Evolutionary conservation across 2,888 invertebrate species (phyloP), one percentile per base, ranked within the genome.

Genomic region (Anoplius nigerrimus): DNA sequence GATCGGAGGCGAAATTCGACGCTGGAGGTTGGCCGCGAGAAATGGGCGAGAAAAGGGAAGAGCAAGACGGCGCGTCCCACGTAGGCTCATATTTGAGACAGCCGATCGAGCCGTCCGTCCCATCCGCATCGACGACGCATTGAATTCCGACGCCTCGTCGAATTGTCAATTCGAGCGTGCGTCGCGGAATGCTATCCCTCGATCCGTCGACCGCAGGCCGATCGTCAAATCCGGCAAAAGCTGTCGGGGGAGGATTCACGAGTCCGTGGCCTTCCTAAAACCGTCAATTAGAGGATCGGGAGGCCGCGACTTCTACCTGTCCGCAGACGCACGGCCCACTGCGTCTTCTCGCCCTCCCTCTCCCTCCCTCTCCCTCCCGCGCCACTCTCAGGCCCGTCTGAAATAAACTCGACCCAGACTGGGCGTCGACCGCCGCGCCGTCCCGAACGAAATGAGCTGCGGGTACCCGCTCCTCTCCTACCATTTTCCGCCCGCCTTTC

Each of bases 391-490:
- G 48, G 72, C 76, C 63, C 66, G 74, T 79, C 73, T 74, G 79
- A 79, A 79, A 79, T 79, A 79, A 55, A 75, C 79, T 75, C 76
- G 71, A 76, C 76, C 79, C 79, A 79, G 77, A 79, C 79, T 79
- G 79, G 79, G 79, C 79, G 79, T 79, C 79, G 79, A 79, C 79
- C 71, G 65, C 64, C 70, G 78, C 71, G 65, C 64, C 70, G 78
- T 79, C 78, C 74, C 74, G 76, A 51, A 55, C 75, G 67, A 79
- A 79, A 79, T 79, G 79, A 75, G 70, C 79, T 76, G 71, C 79
- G 73, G 75, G 70, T 75, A 71, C 62, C 54, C 62, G 54, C 27
- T 27, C n/a, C n/a, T 55, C 61, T 21, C 27, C 24, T 54, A 43
- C 46, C 27, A 55, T 48, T 5, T 53, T 46, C 20, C 34, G 45